Conservation (phyloP, 2,113 vertebrate species). For the Cygnus atratus region DNA sequence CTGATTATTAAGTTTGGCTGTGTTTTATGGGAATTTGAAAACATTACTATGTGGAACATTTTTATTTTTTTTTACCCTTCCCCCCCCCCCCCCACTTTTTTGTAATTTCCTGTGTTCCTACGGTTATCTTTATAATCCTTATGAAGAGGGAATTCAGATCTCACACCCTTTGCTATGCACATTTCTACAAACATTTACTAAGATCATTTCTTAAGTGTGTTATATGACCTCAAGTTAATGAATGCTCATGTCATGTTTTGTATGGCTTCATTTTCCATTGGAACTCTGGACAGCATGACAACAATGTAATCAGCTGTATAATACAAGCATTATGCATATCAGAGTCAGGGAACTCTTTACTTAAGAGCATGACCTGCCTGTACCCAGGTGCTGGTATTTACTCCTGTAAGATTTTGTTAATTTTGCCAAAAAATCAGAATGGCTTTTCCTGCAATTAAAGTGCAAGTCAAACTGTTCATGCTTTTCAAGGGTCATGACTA, state of each 20-base stretch:
- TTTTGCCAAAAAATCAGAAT: neutral
- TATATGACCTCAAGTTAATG: neutral
- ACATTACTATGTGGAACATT: neutral
- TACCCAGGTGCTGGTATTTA: neutral
- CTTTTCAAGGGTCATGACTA: neutral
- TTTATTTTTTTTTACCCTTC: neutral
- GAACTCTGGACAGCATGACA: neutral
- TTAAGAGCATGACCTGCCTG: neutral
- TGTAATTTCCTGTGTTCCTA: neutral
- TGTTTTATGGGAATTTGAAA: neutral
- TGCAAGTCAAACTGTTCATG: neutral
- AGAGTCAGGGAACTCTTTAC: neutral
- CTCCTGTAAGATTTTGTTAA: neutral
- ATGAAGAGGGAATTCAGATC: neutral
- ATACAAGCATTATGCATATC: accelerated
- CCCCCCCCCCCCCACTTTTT: neutral
- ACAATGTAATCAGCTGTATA: neutral
- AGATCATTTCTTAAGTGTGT: neutral
- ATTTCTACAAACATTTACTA: no score
- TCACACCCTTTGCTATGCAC: neutral
- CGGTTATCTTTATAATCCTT: neutral
- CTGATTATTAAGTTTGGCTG: neutral
- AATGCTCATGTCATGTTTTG: neutral
- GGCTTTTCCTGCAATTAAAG: neutral
- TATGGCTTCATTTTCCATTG: neutral